Conservation (phyloP, 2,797 vertebrate species). For the Onychomys arenicola region DNA sequence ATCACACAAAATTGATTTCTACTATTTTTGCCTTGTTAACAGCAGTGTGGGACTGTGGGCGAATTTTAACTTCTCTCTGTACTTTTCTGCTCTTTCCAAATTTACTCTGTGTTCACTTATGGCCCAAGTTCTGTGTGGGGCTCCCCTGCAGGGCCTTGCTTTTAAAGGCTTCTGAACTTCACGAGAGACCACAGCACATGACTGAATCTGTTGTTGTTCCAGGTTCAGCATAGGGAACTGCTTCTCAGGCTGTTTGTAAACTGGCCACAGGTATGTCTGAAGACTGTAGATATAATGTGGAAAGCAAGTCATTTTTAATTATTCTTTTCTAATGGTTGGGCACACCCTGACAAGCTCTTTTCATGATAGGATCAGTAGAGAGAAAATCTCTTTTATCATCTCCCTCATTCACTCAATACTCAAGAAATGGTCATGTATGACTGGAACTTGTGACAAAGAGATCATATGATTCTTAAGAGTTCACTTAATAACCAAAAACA, state of each 20-base stretch:
- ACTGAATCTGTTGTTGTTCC: not conserved
- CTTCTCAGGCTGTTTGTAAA: not conserved
- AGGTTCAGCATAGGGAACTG: not conserved
- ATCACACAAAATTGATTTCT: not conserved
- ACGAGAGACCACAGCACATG: not conserved
- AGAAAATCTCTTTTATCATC: not conserved
- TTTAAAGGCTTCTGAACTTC: not conserved
- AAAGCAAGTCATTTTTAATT: not conserved
- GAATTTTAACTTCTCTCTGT: not conserved
- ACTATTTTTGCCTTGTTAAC: not conserved
- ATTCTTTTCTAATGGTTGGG: not conserved
- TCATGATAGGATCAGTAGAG: not conserved
- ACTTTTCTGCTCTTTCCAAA: not conserved
- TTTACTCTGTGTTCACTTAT: not conserved
- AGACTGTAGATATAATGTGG: not conserved
- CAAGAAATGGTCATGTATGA: not conserved
- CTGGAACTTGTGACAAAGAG: not conserved
- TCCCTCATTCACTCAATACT: not conserved
- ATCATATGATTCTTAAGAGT: not conserved
- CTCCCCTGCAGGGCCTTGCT: not conserved
- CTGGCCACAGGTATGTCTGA: not conserved
- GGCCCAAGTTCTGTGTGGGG: not conserved
- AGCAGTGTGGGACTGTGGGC: not conserved
- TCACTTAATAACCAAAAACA: not conserved
- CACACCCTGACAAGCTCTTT: not conserved